Evolutionary conservation across 2,797 vertebrate species (phyloP).

Genomic region (Acipenser ruthenus): DNA sequence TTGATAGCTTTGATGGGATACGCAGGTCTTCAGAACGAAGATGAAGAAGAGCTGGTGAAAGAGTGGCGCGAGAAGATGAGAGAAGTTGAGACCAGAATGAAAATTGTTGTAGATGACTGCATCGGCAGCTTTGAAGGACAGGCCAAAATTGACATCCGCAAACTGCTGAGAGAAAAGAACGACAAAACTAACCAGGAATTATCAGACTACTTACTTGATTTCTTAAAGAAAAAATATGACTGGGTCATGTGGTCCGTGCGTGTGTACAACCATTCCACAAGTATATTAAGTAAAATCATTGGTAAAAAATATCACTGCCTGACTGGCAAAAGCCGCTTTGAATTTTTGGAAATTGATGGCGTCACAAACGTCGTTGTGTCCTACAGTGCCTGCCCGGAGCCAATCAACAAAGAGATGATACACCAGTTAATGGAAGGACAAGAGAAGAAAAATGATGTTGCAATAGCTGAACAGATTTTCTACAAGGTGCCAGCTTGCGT

Average conservation of each 20-base stretch:
- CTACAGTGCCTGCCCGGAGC: slow-evolving; percentile 57
- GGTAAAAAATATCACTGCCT: slow-evolving; percentile 49
- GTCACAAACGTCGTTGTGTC: slow-evolving; percentile 57
- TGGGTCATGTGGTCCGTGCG: slow-evolving; percentile 67
- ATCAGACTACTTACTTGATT: slow-evolving; percentile 45
- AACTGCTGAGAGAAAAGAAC: slow-evolving; percentile 45
- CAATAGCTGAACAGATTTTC: slow-evolving; percentile 47
- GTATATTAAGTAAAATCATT: slow-evolving; percentile 29
- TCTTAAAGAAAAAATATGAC: slow-evolving; percentile 56
- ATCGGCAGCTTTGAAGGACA: slow-evolving; percentile 54
- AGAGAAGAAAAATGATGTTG: slow-evolving; percentile 41
- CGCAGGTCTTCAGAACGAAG: slow-evolving; percentile 52
- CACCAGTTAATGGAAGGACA: slow-evolving; percentile 46
- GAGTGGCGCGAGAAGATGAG: slow-evolving; percentile 59
- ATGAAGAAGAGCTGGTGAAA: slow-evolving; percentile 51
- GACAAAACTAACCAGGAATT: slow-evolving; percentile 47
- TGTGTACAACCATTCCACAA: slow-evolving; percentile 42
- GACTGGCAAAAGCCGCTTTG: slow-evolving; percentile 57
- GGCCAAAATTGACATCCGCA: slow-evolving; percentile 46
- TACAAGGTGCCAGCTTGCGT: slow-evolving; percentile 37
- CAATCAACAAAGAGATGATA: slow-evolving; percentile 45
- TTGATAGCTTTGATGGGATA: slow-evolving; percentile 65
- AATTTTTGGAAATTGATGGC: slow-evolving; percentile 41
- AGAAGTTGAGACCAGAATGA: slow-evolving; percentile 52
- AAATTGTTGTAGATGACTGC: slow-evolving; percentile 54